Evolutionary conservation across 2,797 vertebrate genomes (phyloP).

Genomic region (Scolopax rusticola): DNA sequence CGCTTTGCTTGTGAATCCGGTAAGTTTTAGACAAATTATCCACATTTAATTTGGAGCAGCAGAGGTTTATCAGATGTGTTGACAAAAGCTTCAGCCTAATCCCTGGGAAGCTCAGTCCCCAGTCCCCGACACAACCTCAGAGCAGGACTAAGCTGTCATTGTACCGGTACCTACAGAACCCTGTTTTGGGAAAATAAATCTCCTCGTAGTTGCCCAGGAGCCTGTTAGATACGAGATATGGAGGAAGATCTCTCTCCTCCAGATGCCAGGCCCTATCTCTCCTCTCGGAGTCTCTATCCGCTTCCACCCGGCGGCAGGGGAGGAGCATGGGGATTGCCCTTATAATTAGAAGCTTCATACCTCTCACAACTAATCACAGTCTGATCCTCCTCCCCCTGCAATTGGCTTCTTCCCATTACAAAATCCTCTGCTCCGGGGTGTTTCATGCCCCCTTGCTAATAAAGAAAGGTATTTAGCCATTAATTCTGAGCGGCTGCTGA

Average conservation of each 20-base stretch:
- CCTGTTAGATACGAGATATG: accelerated
- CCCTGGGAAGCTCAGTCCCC: neutral
- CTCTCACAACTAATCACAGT: neutral
- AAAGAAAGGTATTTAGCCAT: neutral
- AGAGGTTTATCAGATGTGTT: neutral
- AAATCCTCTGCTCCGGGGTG: neutral
- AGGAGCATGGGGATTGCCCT: neutral
- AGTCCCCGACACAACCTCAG: accelerated
- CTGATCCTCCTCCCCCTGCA: neutral
- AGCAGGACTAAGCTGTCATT: neutral
- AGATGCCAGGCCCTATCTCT: neutral
- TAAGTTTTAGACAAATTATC: neutral
- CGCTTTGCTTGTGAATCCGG: neutral
- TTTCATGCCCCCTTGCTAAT: neutral
- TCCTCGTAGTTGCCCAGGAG: neutral
- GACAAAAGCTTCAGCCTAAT: neutral
- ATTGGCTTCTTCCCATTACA: neutral
- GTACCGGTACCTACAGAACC: neutral
- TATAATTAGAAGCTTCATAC: neutral
- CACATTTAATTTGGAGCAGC: neutral
- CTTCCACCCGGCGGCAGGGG: neutral
- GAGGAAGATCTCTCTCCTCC: neutral
- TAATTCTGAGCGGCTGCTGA: neutral
- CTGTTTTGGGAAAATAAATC: neutral
- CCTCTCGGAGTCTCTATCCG: neutral